Base-by-base conservation (phyloP, 2,888 invertebrate species). In the Muscina levida region DNA sequence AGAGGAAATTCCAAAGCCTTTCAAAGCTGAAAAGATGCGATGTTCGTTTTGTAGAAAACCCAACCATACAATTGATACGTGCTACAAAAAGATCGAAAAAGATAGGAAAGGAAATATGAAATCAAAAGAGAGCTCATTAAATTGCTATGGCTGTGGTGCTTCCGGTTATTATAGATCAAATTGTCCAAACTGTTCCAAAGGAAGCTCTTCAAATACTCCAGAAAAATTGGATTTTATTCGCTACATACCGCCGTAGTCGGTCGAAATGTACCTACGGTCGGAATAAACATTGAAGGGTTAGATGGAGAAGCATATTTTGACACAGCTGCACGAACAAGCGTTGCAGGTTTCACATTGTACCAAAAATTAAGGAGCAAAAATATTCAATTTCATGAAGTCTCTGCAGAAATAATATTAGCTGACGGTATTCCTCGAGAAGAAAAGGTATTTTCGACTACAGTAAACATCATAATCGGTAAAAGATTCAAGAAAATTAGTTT, bases 401-500 rank as follows among this genome's bases (percentile, higher is more conserved):
- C 31, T 0, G 80, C 76, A 1, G 57, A 80, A 67, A 82, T 83
- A 51, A 77, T 74, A 19, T 51, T 81, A 56, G 83, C 83, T 17
- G 83, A 81, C 46, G 77, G 81, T 1, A 74, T 57, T 1, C 44
- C 57, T 37, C 46, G 57, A 4, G 72, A 53, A 19, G 71, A 82
- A 56, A 56, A 56, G 1, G 77, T 83, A 0, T 59, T 72, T 24
- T 68, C 70, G 5, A 80, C 82, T 11, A 74, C 44, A 2, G 75
- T 19, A 13, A 31, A 75, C 19, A 68, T 82, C 0, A 75, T 79
- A 53, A 46, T 83, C 44, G 73, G 76, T 39, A 74, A 68, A 17
- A 67, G 75, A 1, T 24, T 46, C 4, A 83, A 84, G 26, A 62
- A 79, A 71, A 72, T 79, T 10, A 51, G 83, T 68, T 84, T 87